Evolutionary conservation across 2,888 invertebrate genomes (phyloP).

Genomic region (Tineola bisselliella): DNA sequence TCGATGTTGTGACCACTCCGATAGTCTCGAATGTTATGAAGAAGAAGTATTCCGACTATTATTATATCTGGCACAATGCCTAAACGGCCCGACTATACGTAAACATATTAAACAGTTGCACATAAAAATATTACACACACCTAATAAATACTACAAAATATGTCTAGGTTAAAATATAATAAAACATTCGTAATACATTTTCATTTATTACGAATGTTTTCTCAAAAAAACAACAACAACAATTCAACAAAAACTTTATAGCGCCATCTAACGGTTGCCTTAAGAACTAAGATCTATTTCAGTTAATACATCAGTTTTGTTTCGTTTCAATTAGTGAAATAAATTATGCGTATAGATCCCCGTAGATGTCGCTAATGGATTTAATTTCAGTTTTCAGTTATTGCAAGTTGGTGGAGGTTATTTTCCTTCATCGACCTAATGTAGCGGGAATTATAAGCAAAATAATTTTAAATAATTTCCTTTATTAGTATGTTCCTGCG

Average conservation of each 20-base stretch:
- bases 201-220: too few relatives aligned
- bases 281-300: background rate
- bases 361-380: background rate
- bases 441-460: too few relatives aligned
- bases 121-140: background rate
- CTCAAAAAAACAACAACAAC: too few relatives aligned
- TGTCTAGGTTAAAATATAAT: background rate
- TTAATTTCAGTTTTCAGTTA: too few relatives aligned
- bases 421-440: too few relatives aligned
- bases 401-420: too few relatives aligned
- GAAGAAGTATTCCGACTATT: slow-evolving; percentile 42
- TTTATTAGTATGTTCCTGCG: too few relatives aligned
- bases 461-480: too few relatives aligned
- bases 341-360: background rate
- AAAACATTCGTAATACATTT: too few relatives aligned
- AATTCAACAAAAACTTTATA: background rate
- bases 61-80: slow-evolving; percentile 51
- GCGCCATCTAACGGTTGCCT: background rate
- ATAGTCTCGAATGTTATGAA: slow-evolving; percentile 17
- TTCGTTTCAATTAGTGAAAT: background rate
- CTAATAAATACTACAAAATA: background rate
- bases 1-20: background rate
- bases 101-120: background rate
- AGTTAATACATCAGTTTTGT: background rate
- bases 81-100: slow-evolving; percentile 23